phyloP scores from a whole-genome alignment of 1,140 invertebrate species.

The Patella vulgata region DNA sequence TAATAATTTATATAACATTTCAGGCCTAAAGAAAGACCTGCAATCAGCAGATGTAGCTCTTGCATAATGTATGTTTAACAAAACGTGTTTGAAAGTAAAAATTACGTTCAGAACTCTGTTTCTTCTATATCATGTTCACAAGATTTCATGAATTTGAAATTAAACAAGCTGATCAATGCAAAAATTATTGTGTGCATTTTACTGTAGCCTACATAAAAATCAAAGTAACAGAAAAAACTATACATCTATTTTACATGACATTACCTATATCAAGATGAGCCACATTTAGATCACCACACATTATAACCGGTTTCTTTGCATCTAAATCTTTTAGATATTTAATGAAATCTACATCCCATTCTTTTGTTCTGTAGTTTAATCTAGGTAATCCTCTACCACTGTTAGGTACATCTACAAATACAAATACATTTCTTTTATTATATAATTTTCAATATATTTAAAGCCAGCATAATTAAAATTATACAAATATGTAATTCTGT shows the following conservation, averaged over 20 bases:
- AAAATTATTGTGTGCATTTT: neutral
- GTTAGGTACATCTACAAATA: conserved; percentile 78
- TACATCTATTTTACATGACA: neutral
- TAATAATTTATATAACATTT: too few species aligned
- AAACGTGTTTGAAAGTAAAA: too few species aligned
- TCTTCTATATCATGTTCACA: too few species aligned
- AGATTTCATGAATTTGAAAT: too few species aligned
- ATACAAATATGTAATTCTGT: too few species aligned
- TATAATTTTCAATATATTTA: too few species aligned
- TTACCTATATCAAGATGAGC: conserved; percentile 93
- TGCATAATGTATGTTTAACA: too few species aligned
- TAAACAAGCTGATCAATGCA: neutral
- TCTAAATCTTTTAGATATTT: conserved; percentile 84
- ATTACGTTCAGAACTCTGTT: too few species aligned
- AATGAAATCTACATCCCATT: conserved; percentile 89
- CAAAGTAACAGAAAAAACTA: neutral
- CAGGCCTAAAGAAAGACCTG: too few species aligned
- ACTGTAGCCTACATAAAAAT: neutral
- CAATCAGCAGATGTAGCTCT: too few species aligned
- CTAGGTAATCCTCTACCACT: conserved; percentile 84
- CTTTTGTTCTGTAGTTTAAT: conserved; percentile 82
- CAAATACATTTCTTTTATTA: too few species aligned
- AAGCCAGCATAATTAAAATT: too few species aligned
- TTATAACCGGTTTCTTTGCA: conserved; percentile 90
- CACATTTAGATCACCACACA: conserved; percentile 98